Evolutionary conservation across 2,888 invertebrate genomes (phyloP), one percentile per base, ranked within the genome.

Genomic region (Serrognathus titanus): DNA sequence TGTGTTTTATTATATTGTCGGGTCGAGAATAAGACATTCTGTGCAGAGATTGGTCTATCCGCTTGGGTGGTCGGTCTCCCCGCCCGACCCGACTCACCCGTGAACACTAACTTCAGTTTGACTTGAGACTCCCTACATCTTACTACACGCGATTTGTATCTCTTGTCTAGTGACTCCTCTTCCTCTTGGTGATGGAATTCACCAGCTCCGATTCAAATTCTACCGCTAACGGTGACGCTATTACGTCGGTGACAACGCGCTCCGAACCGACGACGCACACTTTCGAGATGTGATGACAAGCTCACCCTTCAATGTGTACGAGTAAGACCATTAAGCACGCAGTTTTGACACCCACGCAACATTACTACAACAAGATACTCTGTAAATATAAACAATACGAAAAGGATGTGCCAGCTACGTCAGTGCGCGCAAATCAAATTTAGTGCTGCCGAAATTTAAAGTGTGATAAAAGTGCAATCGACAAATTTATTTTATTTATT

Each of bases 1-100:
- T 74, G 75, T 74, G 73, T 75, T 76, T 76, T 75, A 75, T 75
- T 76, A 74, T 74, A 73, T 74, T 73, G 75, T 74, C 75, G 71
- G 72, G 62, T 66, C 72, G 73, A 72, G 75, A 77, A 74, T 77
- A 76, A 77, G 77, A 77, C 77, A 75, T 76, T 75, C 75, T 75
- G 74, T 67, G 73, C 74, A 67, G 74, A 76, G 77, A 77, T 77
- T 77, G 77, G 76, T 76, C 76, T 76, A 73, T 73, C 75, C 71
- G 75, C 74, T 72, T 77, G 77, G 77, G 77, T 77, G 77, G 77
- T 77, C 77, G 75, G 65, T 64, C 64, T 64, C 63, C 64, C 67
- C 63, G 65, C 65, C 67, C 67, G 66, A 60, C 63, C 63, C 64
- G 62, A 60, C 63, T 63, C 61, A 55, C 56, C 62, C 60, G 55